Conservation (phyloP, 1,140 invertebrate species). For the Zaprionus capensis region DNA sequence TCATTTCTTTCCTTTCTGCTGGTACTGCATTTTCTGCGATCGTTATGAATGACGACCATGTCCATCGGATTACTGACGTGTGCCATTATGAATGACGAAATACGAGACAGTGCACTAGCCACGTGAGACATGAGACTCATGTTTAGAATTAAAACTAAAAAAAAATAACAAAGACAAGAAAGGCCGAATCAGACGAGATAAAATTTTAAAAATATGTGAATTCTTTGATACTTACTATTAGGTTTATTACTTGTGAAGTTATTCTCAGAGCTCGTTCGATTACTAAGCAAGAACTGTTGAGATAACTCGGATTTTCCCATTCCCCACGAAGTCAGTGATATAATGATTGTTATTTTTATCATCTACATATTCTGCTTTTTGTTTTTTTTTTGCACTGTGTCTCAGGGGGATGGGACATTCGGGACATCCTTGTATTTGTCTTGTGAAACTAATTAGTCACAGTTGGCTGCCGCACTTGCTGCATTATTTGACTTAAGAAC, state of each 20-base stretch:
- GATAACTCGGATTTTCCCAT: not conserved
- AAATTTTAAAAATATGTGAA: not conserved
- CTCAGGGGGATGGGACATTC: not conserved
- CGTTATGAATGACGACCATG: not conserved
- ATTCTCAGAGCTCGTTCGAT: not conserved
- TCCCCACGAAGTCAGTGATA: not conserved
- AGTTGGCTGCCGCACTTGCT: conserved; percentile 18
- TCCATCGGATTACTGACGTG: not conserved
- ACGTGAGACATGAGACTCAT: conserved; percentile 15
- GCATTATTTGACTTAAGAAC: conserved; percentile 19
- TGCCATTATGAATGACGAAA: not conserved
- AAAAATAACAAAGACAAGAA: not conserved
- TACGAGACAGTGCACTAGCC: not conserved
- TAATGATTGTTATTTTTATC: not conserved
- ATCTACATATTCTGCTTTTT: not conserved
- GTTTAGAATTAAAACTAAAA: not conserved
- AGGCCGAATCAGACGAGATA: not conserved
- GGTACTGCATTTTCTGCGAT: conserved; percentile 19
- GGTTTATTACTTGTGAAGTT: not conserved
- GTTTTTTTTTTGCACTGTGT: not conserved
- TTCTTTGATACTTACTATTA: not conserved
- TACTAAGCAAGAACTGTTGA: not conserved
- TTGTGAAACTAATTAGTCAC: conserved; percentile 60
- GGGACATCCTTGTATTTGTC: conserved; percentile 29
- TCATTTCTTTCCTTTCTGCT: conserved; percentile 11